Evolutionary conservation across 2,797 vertebrate species (phyloP).

Genomic region (Lepilemur ruficaudatus): DNA sequence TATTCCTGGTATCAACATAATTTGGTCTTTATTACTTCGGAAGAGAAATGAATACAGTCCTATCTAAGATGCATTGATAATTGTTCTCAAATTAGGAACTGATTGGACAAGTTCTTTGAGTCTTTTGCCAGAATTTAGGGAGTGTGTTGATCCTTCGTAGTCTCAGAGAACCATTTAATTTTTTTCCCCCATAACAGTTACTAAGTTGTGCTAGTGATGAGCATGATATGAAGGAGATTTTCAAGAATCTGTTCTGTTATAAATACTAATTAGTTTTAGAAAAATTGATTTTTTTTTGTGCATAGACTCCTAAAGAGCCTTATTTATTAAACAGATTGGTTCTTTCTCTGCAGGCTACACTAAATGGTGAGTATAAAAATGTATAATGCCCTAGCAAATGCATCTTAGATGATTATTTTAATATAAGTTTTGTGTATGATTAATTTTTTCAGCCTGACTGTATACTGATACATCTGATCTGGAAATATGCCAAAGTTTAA

Average conservation of each 20-base stretch:
- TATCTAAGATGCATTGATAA: neutral
- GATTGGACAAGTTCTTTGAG: conserved; percentile 1
- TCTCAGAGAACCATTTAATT: neutral
- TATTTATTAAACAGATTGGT: conserved; percentile 54
- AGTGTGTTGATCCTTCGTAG: neutral
- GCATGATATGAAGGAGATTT: conserved; percentile 16
- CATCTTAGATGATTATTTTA: conserved; percentile 26
- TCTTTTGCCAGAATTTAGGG: neutral
- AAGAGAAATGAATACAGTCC: neutral
- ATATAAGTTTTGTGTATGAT: conserved; percentile 30
- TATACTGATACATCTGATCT: neutral
- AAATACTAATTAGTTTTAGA: conserved; percentile 59
- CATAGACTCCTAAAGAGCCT: conserved; percentile 26
- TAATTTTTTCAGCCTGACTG: neutral
- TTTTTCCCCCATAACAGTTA: neutral
- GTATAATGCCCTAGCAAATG: conserved; percentile 24
- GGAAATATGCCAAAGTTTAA: neutral
- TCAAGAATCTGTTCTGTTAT: conserved; percentile 42
- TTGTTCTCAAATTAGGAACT: neutral
- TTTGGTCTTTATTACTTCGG: neutral
- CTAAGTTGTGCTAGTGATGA: neutral
- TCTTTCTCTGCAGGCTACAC: conserved; percentile 13
- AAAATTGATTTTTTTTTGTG: conserved; percentile 43
- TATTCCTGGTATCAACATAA: neutral
- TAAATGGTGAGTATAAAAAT: conserved; percentile 44